Base-by-base conservation (phyloP, 2,113 vertebrate species). In the Trogon surrucura region DNA sequence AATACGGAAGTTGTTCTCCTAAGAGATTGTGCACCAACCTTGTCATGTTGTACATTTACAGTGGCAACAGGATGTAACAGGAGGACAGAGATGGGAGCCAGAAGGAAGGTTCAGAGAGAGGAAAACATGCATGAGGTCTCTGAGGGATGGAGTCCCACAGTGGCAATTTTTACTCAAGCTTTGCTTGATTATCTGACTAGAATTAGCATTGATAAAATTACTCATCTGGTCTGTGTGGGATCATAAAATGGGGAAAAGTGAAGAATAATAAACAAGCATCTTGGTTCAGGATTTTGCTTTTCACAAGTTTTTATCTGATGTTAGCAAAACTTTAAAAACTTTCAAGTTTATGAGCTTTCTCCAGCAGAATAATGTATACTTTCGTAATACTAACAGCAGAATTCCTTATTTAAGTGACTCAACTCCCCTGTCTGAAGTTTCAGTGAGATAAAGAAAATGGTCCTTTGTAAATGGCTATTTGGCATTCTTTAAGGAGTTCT, bases 141-240 rank as follows among this genome's bases (percentile, higher is more conserved):
- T 25, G 44, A 56, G 41, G 41, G 32, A 75, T 47, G 27, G 22
- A 84, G 57, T 81, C 73, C 65, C 29, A 32, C 32, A 53, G 80
- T 30, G 41, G 77, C 56, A 69, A 78, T 20, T 95, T 95, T 83
- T 53, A 86, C 57, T 91, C 77, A 84, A 7, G 11, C 23, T 93
- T 91, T 66, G 18, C 36, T 90, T 74, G 53, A 64, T 78, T 72
- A 88, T 86, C 32, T 91, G 67, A 27, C 74, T 80, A 79, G 51
- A 92, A 86, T 81, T 87, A 93, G 9, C 73, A 72, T 16, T 78
- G 80, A 79, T 81, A 89, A 93, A 92, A 81, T 67, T 61, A 87
- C 12, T 83, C 22, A 16, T 29, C 53, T 48, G 34, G 34, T 44
- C 72, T 71, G 22, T n/a, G 26, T 48, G 65, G 23, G 30, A 75